Base-by-base conservation (phyloP, 1,140 invertebrate genomes). In the Aphidius ervi region DNA sequence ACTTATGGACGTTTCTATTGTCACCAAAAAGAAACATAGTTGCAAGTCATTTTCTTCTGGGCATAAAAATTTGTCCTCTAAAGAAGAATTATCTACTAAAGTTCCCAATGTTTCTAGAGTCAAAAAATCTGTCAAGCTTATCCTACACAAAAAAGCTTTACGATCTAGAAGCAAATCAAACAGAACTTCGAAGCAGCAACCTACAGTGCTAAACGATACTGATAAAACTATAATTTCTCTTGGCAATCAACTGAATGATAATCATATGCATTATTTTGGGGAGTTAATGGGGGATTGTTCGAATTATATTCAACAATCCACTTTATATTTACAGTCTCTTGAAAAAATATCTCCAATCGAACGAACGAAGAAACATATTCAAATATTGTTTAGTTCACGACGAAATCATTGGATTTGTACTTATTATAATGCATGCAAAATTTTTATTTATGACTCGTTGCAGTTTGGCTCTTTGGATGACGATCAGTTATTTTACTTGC, bases 381-480 rank as follows among this genome's bases (percentile, higher is more conserved):
- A 56, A 56, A 56, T 56, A 16, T 42, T 56, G 16, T 40, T 16
- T n/a, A 56, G 55, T 56, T 7, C 5, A 45, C n/a, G 31, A 41
- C 16, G 16, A 16, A 9, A 46, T 6, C 43, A 31, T 56, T 46
- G 42, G 55, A 20, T 56, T 7, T 46, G 23, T 39, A 40, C 16
- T 37, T 57, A 57, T 41, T 57, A 57, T 31, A 41, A 57, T 57
- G 53, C 5, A 6, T 10, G 31, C 16, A 16, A 46, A 43, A 7
- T 56, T 9, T 23, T 39, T 47, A 46, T 56, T 37, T 56, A 56
- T n/a, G 55, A 56, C n/a, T 56, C 55, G 9, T 6, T n/a, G n/a
- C 7, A 46, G n/a, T 16, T 9, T 5, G 5, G 45, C 31, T 37
- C 9, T 5, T 31, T 56, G 9, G 9, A 56, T 16, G 31, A 56